Evolutionary conservation across 2,797 vertebrate genomes (phyloP).

Genomic region (Pseudochromis fuscus): DNA sequence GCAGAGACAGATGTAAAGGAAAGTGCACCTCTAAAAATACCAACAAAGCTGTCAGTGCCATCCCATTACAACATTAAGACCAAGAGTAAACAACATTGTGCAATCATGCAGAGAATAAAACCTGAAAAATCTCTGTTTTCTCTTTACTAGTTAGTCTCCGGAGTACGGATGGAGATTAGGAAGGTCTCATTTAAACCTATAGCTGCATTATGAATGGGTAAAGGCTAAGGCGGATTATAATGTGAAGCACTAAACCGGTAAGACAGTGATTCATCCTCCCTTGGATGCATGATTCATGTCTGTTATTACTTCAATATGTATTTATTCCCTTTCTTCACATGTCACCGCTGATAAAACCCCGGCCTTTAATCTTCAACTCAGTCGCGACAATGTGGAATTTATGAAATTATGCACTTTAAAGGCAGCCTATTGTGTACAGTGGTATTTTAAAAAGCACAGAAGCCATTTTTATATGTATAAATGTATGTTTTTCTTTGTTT

Average conservation of each 20-base stretch:
- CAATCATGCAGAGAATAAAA: constrained; percentile 57
- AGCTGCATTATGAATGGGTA: constrained; percentile 69
- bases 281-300: constrained; percentile 58
- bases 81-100: constrained; percentile 31
- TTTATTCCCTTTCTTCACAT: constrained; percentile 75
- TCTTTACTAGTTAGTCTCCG: constrained; percentile 12
- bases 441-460: neutral
- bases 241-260: constrained; percentile 70
- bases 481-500: neutral
- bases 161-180: constrained; percentile 64
- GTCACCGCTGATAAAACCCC: constrained; percentile 57
- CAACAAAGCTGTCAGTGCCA: neutral
- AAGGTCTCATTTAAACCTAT: constrained; percentile 69
- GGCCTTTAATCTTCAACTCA: constrained; percentile 63
- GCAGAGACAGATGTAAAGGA: constrained; percentile 44
- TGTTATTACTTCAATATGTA: constrained; percentile 76
- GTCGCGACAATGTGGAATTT: constrained; percentile 37
- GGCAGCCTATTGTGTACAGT: constrained; percentile 37
- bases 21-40: constrained; percentile 53
- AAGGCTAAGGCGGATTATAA: constrained; percentile 75
- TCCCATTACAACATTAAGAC: constrained; percentile 13
- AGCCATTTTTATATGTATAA: neutral
- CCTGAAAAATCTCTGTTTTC: constrained; percentile 57
- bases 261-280: constrained; percentile 60
- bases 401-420: constrained; percentile 28